Evolutionary conservation across 2,888 invertebrate species (phyloP).

Genomic region (Epistrophe eligans): DNA sequence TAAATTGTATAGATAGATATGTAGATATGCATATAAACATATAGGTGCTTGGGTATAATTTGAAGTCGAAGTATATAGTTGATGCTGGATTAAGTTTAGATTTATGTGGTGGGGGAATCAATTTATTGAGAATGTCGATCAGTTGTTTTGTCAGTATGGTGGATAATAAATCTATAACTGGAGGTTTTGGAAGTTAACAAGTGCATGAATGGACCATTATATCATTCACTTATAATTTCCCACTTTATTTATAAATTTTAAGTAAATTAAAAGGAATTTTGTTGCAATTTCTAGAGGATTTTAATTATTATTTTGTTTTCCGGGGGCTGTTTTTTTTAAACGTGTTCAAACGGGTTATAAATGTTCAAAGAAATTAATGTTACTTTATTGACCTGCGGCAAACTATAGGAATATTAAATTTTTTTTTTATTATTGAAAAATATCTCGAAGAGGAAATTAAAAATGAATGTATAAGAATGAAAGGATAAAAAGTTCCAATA

Average conservation of each 20-base stretch:
- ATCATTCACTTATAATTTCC: not conserved
- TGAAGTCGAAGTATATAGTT: not conserved
- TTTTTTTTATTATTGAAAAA: not conserved
- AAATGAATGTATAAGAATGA: too few species aligned
- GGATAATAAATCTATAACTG: constrained; percentile 46
- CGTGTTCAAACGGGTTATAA: not conserved
- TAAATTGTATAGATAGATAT: constrained; percentile 34
- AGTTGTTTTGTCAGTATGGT: constrained; percentile 69
- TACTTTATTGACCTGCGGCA: not conserved
- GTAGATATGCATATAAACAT: not conserved
- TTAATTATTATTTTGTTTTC: constrained; percentile 8
- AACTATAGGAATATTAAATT: too few species aligned
- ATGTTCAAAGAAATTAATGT: not conserved
- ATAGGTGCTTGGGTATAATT: not conserved
- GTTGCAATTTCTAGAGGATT: not conserved
- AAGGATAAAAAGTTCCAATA: too few species aligned
- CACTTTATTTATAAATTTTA: not conserved
- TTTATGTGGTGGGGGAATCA: constrained; percentile 49
- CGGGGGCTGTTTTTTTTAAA: not conserved
- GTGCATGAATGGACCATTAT: constrained; percentile 45
- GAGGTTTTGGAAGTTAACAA: constrained; percentile 40
- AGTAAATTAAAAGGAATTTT: constrained; percentile 3
- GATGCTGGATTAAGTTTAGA: constrained; percentile 17
- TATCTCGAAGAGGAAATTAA: too few species aligned
- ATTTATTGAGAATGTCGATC: constrained; percentile 75